Evolutionary conservation across 2,797 vertebrate genomes (phyloP), one percentile per base, ranked within the genome.

Genomic region (Coreius guichenoti): DNA sequence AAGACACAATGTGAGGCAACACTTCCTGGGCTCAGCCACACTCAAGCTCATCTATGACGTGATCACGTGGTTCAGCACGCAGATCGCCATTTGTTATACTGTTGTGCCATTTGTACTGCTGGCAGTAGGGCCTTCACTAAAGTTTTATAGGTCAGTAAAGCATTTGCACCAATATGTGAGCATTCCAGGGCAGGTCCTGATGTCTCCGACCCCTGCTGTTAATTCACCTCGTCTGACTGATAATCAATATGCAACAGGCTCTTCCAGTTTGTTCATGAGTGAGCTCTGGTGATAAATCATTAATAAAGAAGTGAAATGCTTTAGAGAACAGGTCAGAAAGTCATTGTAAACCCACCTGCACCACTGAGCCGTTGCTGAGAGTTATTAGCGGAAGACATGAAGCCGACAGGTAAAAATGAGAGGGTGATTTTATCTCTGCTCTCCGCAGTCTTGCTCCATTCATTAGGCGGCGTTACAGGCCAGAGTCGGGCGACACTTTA

Each of bases 51-150:
- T 97, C 89, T 99, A 99, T 39, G 97, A 99, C 81, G 88, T 97
- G 80, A 85, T 97, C 88, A 99, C 98, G 0, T 99, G 98, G 98
- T 93, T 92, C 4, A 92, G 93, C 85, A 99, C 98, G 73, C 98
- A 99, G 92, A 88, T 98, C 39, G 97, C 97, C 91, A 96, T 99
- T 86, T 97, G 97, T 91, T 99, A 99, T 93, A 99, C 97, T 2
- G 98, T 99, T 0, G 98, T 97, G 78, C 98, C 98, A 1, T 99
- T 99, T 83, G 98, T 99, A 72, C 94, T 99, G 83, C 96, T 99
- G 23, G 95, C 97, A 26, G 91, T 99, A 80, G 96, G 96, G 88
- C 95, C 96, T 0, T 98, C 98, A 0, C 91, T 99, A 72, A 95
- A 92, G 87, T 99, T 99, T 92, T 99, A 98, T 94, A 97, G 96